These are phyloP conservation scores for Crotalus helleri DNA, from an alignment of 2,113 vertebrate genomes.

Conservation along the genomic window DNA sequence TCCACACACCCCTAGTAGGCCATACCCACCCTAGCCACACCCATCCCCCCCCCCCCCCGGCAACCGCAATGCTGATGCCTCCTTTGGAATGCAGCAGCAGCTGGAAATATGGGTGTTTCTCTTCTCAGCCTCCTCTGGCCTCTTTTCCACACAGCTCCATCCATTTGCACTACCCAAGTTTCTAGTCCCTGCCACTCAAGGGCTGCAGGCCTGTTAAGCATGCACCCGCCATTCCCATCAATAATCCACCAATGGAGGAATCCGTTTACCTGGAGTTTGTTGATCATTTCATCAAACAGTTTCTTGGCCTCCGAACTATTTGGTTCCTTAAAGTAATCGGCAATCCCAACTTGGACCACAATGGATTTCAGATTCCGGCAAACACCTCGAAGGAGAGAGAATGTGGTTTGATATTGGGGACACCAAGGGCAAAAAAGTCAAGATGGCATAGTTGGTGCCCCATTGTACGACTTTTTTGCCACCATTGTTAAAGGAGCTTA, in stretches of 20 bases:
- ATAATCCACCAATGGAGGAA: not conserved
- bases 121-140: not conserved
- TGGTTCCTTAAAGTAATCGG: conserved; percentile 97
- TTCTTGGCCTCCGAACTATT: conserved; percentile 93
- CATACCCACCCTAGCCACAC: too few species aligned
- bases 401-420: rapidly evolving
- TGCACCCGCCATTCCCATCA: not conserved
- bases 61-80: too few species aligned
- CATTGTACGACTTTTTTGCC: too few species aligned
- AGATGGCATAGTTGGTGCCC: not conserved
- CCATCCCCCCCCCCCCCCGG: too few species aligned
- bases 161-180: not conserved
- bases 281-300: conserved; percentile 98
- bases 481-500: too few species aligned
- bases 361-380: conserved; percentile 97
- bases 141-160: not conserved
- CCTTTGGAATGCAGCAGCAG: not conserved
- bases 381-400: conserved; percentile 75
- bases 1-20: too few species aligned
- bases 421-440: not conserved
- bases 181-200: not conserved
- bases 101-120: not conserved
- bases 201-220: not conserved
- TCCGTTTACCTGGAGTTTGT: conserved; percentile 89
- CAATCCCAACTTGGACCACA: conserved; percentile 95